These are phyloP conservation scores for Molanna angustata DNA, from an alignment of 2,888 invertebrate species.

Conservation along the genomic window DNA sequence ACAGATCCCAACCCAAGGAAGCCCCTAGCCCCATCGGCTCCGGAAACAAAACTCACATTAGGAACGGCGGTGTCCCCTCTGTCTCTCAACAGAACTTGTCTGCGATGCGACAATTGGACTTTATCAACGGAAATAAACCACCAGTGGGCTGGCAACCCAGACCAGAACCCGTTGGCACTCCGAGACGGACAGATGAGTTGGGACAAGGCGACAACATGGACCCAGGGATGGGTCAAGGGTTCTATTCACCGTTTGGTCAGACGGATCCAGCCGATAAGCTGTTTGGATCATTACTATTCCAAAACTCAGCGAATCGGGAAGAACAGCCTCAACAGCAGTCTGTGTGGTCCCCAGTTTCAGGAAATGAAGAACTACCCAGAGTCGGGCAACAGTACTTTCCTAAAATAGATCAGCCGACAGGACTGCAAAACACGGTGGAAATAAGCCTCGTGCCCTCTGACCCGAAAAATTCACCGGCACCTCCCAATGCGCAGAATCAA, in stretches of 20 bases:
- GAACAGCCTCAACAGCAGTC: constrained; percentile 6
- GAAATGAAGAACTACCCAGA: constrained; percentile 5
- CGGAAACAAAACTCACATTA: constrained; percentile 34
- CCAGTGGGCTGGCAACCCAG: constrained; percentile 2
- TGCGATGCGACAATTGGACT: constrained; percentile 37
- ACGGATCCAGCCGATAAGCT: constrained; percentile 45
- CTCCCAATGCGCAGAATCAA: neutral
- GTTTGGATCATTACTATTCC: constrained; percentile 47
- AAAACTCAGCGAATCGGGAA: constrained; percentile 31
- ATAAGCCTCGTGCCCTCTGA: constrained; percentile 13
- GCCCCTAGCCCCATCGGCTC: constrained; percentile 52
- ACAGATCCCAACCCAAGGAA: neutral
- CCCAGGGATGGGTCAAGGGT: constrained; percentile 25
- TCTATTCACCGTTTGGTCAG: constrained; percentile 49
- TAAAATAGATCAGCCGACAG: constrained; percentile 1
- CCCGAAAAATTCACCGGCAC: constrained; percentile 5
- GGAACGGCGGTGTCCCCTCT: neutral
- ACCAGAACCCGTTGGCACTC: constrained; percentile 46
- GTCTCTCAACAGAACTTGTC: neutral
- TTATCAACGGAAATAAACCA: constrained; percentile 8
- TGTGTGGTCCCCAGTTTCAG: constrained; percentile 9
- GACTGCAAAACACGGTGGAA: constrained; percentile 13
- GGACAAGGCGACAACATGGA: neutral
- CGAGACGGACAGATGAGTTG: constrained; percentile 19
- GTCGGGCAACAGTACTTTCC: constrained; percentile 5